A percentile compares a stretch with the other conserved stretches of the same genome.
Evolutionary conservation across 1,140 invertebrate genomes (phyloP).

Genomic region (Bombus consobrinus): DNA sequence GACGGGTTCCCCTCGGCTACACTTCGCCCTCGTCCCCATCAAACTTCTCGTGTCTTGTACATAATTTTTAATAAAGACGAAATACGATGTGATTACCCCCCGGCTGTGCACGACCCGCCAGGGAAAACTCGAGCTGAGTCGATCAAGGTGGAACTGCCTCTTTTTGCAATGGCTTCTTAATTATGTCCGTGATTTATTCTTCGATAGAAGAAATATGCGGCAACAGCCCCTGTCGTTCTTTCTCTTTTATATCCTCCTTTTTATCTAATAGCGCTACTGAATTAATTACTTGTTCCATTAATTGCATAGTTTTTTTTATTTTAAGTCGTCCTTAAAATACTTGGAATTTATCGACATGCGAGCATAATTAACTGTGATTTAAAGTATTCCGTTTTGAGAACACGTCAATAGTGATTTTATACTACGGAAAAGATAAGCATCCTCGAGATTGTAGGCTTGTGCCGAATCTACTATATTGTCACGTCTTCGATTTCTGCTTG

Average conservation of each 20-base stretch:
- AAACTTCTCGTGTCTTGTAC: constrained; percentile 37
- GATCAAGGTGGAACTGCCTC: too few species aligned
- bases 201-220: background rate
- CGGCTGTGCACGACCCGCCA: background rate
- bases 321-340: too few species aligned
- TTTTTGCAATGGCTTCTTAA: constrained; percentile 2
- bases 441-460: too few species aligned
- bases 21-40: constrained; percentile 1
- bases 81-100: constrained; percentile 2
- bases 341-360: too few species aligned
- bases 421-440: background rate
- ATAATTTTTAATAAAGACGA: constrained; percentile 47
- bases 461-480: too few species aligned
- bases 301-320: too few species aligned
- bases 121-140: background rate
- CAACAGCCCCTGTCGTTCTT: too few species aligned
- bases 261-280: too few species aligned
- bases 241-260: too few species aligned
- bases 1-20: background rate
- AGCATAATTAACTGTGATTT: too few species aligned
- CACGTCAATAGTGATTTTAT: background rate
- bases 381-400: background rate
- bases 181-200: constrained; percentile 4
- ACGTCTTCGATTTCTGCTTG: too few species aligned
- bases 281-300: too few species aligned